Evolutionary conservation across 2,888 invertebrate genomes (phyloP), one percentile per base, ranked within the genome.

Genomic region (Drosophila limbata): DNA sequence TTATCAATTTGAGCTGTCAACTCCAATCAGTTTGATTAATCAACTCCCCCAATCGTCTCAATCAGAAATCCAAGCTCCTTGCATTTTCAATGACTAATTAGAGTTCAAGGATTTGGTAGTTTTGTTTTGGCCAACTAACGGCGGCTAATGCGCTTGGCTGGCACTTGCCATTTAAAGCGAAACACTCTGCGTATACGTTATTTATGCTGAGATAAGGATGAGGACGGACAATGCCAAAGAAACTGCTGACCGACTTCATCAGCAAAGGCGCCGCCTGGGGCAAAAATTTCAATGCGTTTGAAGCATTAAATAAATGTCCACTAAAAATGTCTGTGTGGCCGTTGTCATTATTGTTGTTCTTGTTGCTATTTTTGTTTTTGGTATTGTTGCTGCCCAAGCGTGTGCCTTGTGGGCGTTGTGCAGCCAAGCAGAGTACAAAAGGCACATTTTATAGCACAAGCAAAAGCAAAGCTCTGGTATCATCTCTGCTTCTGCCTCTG

Each of bases 271-370:
- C 25, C 72, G 86, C 88, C 77, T 65, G 37, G 66, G 71, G 78
- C 75, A 70, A 44, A 77, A 68, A 88, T 85, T 83, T 84, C 83
- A 85, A 85, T 85, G 88, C 88, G 86, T 83, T 88, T 86, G 84
- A 73, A 83, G 83, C 84, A 88, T 83, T 85, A 84, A 83, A 84
- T 84, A 84, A 84, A 84, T 84, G 84, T 84, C 84, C 84, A 88
- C 86, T 84, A 86, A 84, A 84, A 88, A 78, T 88, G 84, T 84
- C 88, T 77, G 69, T 77, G 71, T 59, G 50, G 37, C 61, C 65
- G 68, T 66, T 61, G 67, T 68, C 60, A 65, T 60, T 35, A 64
- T 48, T 51, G 35, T 28, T 56, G 31, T 11, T 40, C 10, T 19
- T 69, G 67, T 44, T 65, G 61, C 64, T 67, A 66, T 47, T 42